Base-by-base conservation (phyloP, 92 coral and sea anemone species). In the Pocillopora meandrina region DNA sequence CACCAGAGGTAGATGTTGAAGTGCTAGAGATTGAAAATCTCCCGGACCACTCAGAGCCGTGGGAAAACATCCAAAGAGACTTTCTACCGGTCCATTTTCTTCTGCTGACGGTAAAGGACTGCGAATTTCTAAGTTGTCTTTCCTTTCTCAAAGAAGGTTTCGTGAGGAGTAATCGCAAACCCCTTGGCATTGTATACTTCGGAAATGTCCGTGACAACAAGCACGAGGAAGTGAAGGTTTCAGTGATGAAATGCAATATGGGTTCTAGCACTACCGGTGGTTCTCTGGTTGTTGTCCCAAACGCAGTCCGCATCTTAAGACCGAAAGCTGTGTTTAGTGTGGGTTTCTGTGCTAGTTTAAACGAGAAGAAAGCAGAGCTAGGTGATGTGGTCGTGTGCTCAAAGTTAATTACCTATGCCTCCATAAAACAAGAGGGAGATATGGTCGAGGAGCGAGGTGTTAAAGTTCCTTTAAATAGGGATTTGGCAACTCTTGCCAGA, bases 301-400 rank as follows among this genome's bases (percentile, higher is more conserved):
- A 72, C 2, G 76, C 61, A 17, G 76, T 72, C 34, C 23, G 7
- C 1, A 60, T 10, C 21, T 72, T 72, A 52, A 52, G 34, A 60
- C 76, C 76, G 21, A 72, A 72, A 52, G 76, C 76, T n/a, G 76
- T 72, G 55, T 52, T 72, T 52, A 47, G 60, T 18, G 35, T 72
- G 20, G 76, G 76, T 52, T 72, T 47, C 8, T 72, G 76, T 52
- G 76, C 60, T 52, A 31, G 76, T 56, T 52, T 72, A 13, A 49
- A 72, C 59, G 5, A n/a, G 5, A 31, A 10, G 5, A 52, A 72
- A 52, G 23, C 55, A 20, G 47, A 72, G 14, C 76, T 72, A 16
- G 76, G 76, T 18, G 76, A 72, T 12, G 76, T 72, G 18, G 76
- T 72, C 3, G 60, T 72, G 9, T 72, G 60, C 1, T 26, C 59